phyloP scores from a whole-genome alignment of 1,140 invertebrate species.

The Apis cerana region DNA sequence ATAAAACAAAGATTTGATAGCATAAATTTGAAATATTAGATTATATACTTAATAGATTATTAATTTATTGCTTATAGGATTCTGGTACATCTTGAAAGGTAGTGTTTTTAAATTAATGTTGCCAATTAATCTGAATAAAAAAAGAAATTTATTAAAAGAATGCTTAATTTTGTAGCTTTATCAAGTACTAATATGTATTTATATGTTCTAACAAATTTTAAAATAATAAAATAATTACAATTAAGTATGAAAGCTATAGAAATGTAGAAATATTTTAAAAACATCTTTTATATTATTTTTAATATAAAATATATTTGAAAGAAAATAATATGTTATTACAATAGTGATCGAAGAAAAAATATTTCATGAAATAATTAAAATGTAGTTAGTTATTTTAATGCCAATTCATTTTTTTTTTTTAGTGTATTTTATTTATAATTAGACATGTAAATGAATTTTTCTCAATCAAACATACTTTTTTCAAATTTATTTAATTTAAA shows the following conservation, averaged over 20 bases:
- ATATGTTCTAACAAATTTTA: neutral
- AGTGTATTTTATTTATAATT: conserved; percentile 11
- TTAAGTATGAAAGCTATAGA: conserved; percentile 9
- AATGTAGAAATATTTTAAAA: neutral
- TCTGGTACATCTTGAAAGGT: conserved; percentile 74
- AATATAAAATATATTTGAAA: neutral
- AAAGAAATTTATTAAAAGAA: conserved; percentile 8
- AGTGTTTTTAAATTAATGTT: conserved; percentile 57
- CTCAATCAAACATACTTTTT: neutral
- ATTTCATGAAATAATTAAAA: neutral
- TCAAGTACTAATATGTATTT: conserved; percentile 41
- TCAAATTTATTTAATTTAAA: conserved; percentile 32
- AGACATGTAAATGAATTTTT: conserved; percentile 3
- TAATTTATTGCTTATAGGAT: conserved; percentile 73
- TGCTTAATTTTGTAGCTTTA: conserved; percentile 41
- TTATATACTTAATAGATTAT: conserved; percentile 64
- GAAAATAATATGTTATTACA: neutral
- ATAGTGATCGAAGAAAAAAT: neutral
- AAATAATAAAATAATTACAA: conserved; percentile 32
- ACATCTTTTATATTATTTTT: neutral
- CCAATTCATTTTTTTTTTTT: neutral
- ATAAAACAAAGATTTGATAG: conserved; percentile 35
- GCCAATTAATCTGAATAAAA: conserved; percentile 19
- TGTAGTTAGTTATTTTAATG: neutral
- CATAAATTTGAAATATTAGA: conserved; percentile 39